Percentiles rank a stretch among this genome's conserved stretches.
These are phyloP conservation scores for Caenorhabditis auriculariae DNA, from an alignment of 2,888 invertebrate species.

Conservation along the genomic window DNA sequence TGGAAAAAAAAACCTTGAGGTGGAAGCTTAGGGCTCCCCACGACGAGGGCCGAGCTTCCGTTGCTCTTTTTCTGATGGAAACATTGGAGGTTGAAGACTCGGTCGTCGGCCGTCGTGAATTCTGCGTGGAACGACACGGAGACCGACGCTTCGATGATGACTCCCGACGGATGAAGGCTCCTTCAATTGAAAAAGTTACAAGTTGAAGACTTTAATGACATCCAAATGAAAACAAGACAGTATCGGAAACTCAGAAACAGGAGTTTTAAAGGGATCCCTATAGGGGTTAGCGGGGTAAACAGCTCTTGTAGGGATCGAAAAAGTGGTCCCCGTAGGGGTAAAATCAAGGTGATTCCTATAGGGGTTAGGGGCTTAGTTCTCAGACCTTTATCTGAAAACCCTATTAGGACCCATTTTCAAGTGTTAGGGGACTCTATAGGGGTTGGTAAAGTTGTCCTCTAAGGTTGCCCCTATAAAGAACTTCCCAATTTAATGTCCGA, in stretches of 20 bases:
- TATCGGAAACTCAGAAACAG: background rate
- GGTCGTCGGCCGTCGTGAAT: constrained; percentile 51
- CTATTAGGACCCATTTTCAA: too few relatives aligned
- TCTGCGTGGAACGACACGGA: constrained; percentile 54
- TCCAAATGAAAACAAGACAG: background rate
- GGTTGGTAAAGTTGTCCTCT: too few relatives aligned
- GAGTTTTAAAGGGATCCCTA: too few relatives aligned
- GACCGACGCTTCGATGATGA: constrained; percentile 44
- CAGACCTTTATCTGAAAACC: too few relatives aligned
- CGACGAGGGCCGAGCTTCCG: background rate
- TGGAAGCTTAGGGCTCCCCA: constrained; percentile 1
- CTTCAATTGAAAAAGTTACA: constrained; percentile 18
- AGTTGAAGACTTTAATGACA: background rate
- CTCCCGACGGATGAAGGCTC: constrained; percentile 41
- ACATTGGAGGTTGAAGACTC: constrained; percentile 48
- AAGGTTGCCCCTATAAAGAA: too few relatives aligned
- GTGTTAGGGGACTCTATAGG: too few relatives aligned
- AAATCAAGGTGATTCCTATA: too few relatives aligned
- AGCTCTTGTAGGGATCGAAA: too few relatives aligned
- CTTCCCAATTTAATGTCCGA: too few relatives aligned
- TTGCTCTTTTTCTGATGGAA: constrained; percentile 40
- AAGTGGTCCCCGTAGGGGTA: too few relatives aligned
- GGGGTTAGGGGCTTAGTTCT: too few relatives aligned
- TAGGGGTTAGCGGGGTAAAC: too few relatives aligned
- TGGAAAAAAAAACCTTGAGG: constrained; percentile 1